Evolutionary conservation across 2,797 vertebrate genomes (phyloP).

Genomic region (Alexandromys oeconomus): DNA sequence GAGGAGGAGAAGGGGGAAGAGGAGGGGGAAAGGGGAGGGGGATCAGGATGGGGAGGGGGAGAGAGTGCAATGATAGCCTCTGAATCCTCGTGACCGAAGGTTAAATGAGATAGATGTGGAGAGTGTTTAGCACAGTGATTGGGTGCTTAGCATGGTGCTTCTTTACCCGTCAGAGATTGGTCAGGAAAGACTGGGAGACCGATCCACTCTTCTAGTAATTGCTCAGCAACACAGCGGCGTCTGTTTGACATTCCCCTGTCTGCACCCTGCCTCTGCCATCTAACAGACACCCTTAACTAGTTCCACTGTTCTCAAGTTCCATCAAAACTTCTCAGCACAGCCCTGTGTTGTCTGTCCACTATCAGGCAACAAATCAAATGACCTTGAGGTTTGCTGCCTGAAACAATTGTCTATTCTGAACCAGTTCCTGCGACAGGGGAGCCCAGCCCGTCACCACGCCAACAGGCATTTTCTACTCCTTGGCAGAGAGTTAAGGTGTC

Average conservation of each 20-base stretch:
- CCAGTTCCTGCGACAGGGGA: background rate
- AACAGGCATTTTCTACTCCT: background rate
- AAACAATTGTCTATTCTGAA: background rate
- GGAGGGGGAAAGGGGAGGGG: too few relatives aligned
- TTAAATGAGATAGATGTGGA: background rate
- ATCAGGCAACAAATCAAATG: background rate
- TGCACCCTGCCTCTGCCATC: background rate
- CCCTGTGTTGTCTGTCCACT: background rate
- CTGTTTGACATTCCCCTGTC: background rate
- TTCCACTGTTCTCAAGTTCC: background rate
- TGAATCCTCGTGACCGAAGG: background rate
- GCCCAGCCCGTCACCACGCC: background rate
- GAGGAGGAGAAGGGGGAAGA: accelerated
- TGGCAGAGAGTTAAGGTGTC: background rate
- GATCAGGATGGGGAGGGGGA: too few relatives aligned
- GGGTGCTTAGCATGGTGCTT: background rate
- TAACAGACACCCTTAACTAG: background rate
- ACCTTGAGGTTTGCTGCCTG: background rate
- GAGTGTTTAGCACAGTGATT: background rate
- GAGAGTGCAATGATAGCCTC: background rate
- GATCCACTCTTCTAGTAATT: background rate
- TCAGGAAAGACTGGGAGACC: background rate
- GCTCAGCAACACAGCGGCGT: background rate
- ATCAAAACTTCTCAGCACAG: background rate
- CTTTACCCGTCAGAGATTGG: background rate